A percentile compares a stretch with the other conserved stretches of the same genome.
phyloP scores from a whole-genome alignment of 2,888 invertebrate species.

The Myopa tessellatipennis region DNA sequence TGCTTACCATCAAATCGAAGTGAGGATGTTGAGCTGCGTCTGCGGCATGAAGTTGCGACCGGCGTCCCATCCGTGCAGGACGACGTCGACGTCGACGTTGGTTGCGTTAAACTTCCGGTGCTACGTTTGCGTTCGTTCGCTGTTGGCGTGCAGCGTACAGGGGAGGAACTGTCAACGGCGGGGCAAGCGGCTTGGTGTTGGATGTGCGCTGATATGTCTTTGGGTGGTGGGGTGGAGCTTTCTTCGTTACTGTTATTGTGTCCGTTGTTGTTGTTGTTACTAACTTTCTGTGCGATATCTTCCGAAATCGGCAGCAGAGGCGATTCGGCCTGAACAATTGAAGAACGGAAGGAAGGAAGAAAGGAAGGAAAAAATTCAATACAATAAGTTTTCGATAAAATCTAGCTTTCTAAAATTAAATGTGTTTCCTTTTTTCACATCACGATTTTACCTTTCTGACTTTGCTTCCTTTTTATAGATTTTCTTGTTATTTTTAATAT shows the following conservation, averaged over 20 bases:
- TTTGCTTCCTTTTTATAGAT: no score
- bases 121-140: constrained; percentile 45
- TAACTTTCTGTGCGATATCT: constrained; percentile 44
- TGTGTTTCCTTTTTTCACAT: no score
- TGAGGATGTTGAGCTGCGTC: constrained; percentile 54
- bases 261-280: constrained; percentile 46
- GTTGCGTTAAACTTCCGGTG: constrained; percentile 40
- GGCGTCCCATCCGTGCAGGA: constrained; percentile 15
- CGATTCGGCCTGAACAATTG: constrained; percentile 60
- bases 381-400: background rate
- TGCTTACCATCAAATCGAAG: constrained; percentile 37
- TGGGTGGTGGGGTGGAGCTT: constrained; percentile 42
- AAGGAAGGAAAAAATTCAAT: background rate
- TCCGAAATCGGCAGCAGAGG: constrained; percentile 61
- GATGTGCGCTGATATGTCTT: constrained; percentile 57
- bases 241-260: constrained; percentile 43
- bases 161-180: constrained; percentile 38
- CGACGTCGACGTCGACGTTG: constrained; percentile 6
- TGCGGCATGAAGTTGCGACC: constrained; percentile 49
- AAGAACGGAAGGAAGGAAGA: background rate
- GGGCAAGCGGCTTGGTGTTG: constrained; percentile 41
- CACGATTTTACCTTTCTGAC: no score
- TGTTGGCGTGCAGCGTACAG: constrained; percentile 37
- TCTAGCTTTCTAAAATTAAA: no score
- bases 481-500: no score